Percentiles rank a stretch among this genome's conserved stretches.
phyloP scores from a whole-genome alignment of 2,888 invertebrate genomes.

The Temnothorax rugatulus region DNA sequence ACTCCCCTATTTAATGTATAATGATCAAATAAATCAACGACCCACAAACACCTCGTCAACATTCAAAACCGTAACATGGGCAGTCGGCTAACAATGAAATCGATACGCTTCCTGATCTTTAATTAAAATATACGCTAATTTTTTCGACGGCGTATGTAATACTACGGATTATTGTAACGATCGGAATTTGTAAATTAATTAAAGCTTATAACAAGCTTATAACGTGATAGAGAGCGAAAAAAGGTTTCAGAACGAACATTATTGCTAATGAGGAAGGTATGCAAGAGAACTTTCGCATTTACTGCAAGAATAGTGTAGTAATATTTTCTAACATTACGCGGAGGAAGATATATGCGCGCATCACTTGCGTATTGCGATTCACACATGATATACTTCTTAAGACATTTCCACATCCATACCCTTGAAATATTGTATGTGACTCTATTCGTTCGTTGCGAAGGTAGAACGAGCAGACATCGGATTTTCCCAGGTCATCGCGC shows the following conservation, averaged over 20 bases:
- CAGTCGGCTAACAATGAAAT: slow-evolving; percentile 30
- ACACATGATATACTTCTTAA: neutral
- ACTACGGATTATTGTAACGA: slow-evolving; percentile 20
- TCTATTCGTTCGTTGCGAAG: slow-evolving; percentile 19
- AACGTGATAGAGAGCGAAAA: neutral
- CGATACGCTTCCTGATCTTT: slow-evolving; percentile 14
- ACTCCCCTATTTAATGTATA: slow-evolving; percentile 38
- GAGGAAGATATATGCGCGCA: neutral
- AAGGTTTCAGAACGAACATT: neutral
- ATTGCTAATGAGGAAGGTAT: neutral
- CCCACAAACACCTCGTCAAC: slow-evolving; percentile 66
- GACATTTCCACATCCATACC: neutral
- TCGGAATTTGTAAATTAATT: slow-evolving; percentile 41
- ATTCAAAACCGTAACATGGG: slow-evolving; percentile 55
- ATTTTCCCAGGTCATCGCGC: slow-evolving; percentile 44
- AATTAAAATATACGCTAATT: slow-evolving; percentile 41
- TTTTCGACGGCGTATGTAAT: slow-evolving; percentile 1
- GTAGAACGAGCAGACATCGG: slow-evolving; percentile 47
- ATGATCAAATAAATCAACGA: slow-evolving; percentile 69
- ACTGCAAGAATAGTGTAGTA: neutral
- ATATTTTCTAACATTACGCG: neutral
- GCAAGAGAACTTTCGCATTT: neutral
- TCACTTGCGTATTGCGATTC: neutral
- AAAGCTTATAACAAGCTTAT: slow-evolving; percentile 10
- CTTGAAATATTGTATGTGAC: neutral